Base-by-base conservation (phyloP, 2,797 vertebrate species). In the Staurois parvus region DNA sequence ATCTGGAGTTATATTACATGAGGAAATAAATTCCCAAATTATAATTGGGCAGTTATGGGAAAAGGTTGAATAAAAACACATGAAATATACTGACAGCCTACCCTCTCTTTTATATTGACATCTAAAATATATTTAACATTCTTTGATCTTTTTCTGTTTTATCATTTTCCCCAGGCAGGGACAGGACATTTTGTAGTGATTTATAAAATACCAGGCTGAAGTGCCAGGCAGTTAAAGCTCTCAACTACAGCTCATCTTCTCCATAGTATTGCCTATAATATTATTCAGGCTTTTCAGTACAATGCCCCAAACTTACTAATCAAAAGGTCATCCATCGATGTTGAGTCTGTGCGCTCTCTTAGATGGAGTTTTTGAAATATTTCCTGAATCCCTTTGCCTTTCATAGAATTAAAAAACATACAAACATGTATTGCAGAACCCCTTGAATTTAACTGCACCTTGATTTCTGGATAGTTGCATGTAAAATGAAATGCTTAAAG, bases 121-220 rank as follows among this genome's bases (percentile, higher is more conserved):
- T 81, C 69, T 73, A 62, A 81, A 73, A 81, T 81, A 81, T 72
- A 72, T 81, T 70, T 73, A 72, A 64, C 52, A 42, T 73, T 64
- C 34, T 81, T 45, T 73, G 69, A 81, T 81, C 69, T 81, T 72
- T 81, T 72, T 81, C 79, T 81, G 69, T 81, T 81, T 81, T 81
- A 81, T 81, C 79, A 81, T 72, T 62, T 62, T 73, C 79, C 52
- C 52, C 79, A 6, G 79, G 79, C 79, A 72, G 69, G 48, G 59
- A 34, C 48, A 26, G 69, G 79, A 72, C 79, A 73, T 81, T 81
- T 73, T 62, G 79, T 42, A 30, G 69, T 81, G 79, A 81, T 81
- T 81, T 81, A 73, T 81, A 73, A 62, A 81, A 81, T 64, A 72
- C 69, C 68, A 81, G 69, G 69, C 69, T 81, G 30, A 24, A 81